Evolutionary conservation across 2,113 vertebrate genomes (phyloP), one percentile per base, ranked within the genome.

Genomic region (Cheirogaleus medius): DNA sequence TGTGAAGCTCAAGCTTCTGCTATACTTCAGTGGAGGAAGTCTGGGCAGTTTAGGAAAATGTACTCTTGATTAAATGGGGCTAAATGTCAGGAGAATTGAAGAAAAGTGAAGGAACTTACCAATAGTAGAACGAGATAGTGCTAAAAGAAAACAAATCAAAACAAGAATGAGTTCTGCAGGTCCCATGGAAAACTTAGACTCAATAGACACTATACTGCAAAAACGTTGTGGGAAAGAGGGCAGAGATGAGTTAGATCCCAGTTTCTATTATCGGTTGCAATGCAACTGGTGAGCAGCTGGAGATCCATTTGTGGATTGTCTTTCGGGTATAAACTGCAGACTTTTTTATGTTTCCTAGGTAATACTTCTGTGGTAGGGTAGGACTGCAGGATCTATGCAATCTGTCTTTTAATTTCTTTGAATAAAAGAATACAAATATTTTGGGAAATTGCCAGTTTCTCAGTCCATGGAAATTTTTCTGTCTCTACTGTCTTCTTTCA

Each of bases 61-160:
- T 4, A 0, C 27, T 56, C 0, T 37, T 29, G 29, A 52, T 27
- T n/a, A 47, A 58, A 90, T 6, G 13, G 39, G 42, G 8, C 20
- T 88, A 39, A 82, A 29, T 60, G 29, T 89, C 18, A 77, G 18
- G 6, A 73, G n/a, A 77, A 34, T 39, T 69, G 9, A 87, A 56
- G 47, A 68, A 81, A 96, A 77, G 37, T 6, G 44, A 92, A 84
- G 44, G 34, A 34, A 92, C 91, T 97, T 97, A 97, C 95, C 82
- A 23, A 42, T 1, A 83, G 29, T 91, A 32, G 78, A 63, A 73
- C 0, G 47, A 90, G 93, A 86, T 1, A 25, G 21, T 52, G 20
- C 96, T 98, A 29, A 73, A 97, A 95, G 13, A 39, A 91, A 93
- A 87, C 21, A 66, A 89, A 78, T 81, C 0, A 74, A 90, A 94